Evolutionary conservation across 2,113 vertebrate genomes (phyloP), one percentile per base, ranked within the genome.

Genomic region (Cichladusa arquata): DNA sequence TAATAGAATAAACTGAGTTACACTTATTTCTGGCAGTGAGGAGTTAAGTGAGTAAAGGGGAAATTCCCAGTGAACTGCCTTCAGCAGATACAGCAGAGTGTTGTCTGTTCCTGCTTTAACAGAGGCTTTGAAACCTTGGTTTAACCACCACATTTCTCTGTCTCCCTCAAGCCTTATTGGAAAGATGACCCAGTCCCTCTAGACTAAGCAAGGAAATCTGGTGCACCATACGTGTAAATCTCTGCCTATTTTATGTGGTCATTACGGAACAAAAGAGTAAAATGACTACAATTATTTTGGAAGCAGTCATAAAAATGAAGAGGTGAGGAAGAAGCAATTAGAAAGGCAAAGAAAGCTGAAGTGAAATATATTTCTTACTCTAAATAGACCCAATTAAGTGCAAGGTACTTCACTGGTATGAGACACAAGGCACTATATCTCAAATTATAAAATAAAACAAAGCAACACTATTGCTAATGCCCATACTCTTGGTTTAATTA

Each of bases 381-480:
- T 66, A 78, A 78, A 78, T 14, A 86, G 47, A 29, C 17, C 48
- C 12, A 94, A 36, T 61, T 42, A 83, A 69, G 62, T 58, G 20
- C 44, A 86, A 92, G 53, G 50, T 87, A 65, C 48, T 88, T 89
- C 64, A 60, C 33, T 72, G 20, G 67, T 72, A 92, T 1, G 2
- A n/a, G 23, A 58, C 56, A 84, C 23, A 51, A 78, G 12, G 48
- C 12, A 40, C 50, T 56, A 1, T 25, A 87, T 87, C n/a, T 83
- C 57, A 54, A 91, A 95, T 42, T 12, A 38, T 86, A 85, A 95
- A 92, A 94, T 45, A 20, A 4, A 92, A 86, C 17, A 90, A 80
- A 71, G 29, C 34, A 96, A 72, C 25, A 31, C 34, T 81, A 47
- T 24, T 79, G 62, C 65, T 86, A 92, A 77, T 53, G 47, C 31